These are phyloP conservation scores for Anoplopoma fimbria DNA, from an alignment of 2,113 vertebrate species.

Conservation along the genomic window DNA sequence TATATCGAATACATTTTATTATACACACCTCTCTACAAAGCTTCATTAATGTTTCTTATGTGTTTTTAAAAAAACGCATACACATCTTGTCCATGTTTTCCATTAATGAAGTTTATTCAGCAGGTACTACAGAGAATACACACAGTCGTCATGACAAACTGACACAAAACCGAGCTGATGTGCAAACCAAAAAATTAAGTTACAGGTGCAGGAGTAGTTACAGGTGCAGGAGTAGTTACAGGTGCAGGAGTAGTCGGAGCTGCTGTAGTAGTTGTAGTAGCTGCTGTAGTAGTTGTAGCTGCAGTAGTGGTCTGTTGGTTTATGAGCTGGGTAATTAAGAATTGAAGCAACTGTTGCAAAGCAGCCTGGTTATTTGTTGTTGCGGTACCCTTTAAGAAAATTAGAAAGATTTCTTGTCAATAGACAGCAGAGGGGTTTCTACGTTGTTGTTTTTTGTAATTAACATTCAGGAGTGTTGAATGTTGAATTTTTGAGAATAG, in stretches of 20 bases:
- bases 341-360: background rate
- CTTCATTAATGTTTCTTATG: too few relatives aligned
- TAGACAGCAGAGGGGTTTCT: background rate
- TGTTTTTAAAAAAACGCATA: too few relatives aligned
- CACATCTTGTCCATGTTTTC: too few relatives aligned
- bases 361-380: background rate
- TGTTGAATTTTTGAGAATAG: background rate
- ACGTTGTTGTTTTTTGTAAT: background rate
- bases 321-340: background rate
- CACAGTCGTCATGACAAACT: background rate
- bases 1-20: too few relatives aligned
- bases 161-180: background rate
- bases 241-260: background rate
- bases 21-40: too few relatives aligned
- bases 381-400: background rate
- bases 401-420: conserved; percentile 9
- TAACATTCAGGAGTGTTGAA: background rate
- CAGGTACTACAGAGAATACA: too few relatives aligned
- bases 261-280: background rate
- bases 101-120: too few relatives aligned
- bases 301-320: background rate
- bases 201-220: background rate
- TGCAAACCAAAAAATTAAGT: background rate
- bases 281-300: background rate
- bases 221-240: background rate